Conservation (phyloP, 2,797 vertebrate species). For the Dallia pectoralis region DNA sequence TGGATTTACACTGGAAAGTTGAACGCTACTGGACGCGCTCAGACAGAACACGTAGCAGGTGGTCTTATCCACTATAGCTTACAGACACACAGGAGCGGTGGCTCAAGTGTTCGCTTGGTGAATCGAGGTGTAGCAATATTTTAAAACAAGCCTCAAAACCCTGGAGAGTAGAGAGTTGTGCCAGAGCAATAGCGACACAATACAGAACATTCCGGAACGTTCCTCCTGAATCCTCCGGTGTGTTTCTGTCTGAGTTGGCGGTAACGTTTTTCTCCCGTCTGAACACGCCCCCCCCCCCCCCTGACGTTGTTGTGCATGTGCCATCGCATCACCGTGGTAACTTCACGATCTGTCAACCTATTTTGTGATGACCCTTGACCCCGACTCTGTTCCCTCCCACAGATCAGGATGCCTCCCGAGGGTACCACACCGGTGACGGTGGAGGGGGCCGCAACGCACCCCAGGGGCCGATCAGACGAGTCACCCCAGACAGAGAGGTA, state of each 20-base stretch:
- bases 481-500: slow-evolving; percentile 92
- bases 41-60: not conserved
- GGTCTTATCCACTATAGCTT: too few species aligned
- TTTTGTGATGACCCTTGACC: slow-evolving; percentile 17
- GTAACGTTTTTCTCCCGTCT: not conserved
- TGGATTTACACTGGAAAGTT: not conserved
- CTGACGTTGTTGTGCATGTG: slow-evolving; percentile 19
- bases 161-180: not conserved
- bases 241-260: not conserved
- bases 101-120: too few species aligned
- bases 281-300: not conserved
- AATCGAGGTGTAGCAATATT: too few species aligned
- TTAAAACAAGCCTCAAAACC: not conserved
- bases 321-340: slow-evolving; percentile 17
- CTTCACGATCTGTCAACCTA: slow-evolving; percentile 24
- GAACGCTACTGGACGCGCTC: not conserved
- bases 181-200: not conserved
- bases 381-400: slow-evolving; percentile 59
- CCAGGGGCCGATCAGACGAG: slow-evolving; percentile 83
- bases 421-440: slow-evolving; percentile 79
- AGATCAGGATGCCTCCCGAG: slow-evolving; percentile 86
- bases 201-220: slow-evolving; percentile 8
- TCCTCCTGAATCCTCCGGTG: not conserved
- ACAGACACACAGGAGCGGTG: too few species aligned
- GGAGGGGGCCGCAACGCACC: slow-evolving; percentile 70